Base-by-base conservation (phyloP, 2,888 invertebrate genomes). In the Euzetes globulus region DNA sequence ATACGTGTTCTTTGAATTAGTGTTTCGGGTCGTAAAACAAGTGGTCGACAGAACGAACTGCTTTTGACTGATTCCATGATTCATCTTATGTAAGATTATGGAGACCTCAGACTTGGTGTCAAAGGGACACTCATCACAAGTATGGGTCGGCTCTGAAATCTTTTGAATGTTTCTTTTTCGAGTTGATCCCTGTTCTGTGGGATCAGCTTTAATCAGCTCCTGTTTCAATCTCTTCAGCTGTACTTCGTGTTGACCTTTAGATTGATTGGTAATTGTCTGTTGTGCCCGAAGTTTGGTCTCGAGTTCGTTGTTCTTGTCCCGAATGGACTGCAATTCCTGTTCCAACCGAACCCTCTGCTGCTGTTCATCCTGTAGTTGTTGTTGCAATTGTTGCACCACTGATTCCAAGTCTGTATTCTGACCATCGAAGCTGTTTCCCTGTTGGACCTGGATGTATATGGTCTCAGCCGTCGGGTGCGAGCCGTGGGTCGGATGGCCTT, bases 41-140 rank as follows among this genome's bases (percentile, higher is more conserved):
- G 73, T 68, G 6, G 73, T 47, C 22, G 73, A 73, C 29, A 73
- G 29, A 13, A 73, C 41, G 27, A 50, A 73, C 19, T 73, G 73
- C 37, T 73, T 65, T 17, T 73, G 68, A 65, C 29, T 27, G 37
- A 73, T 73, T 19, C 41, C 37, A 25, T 73, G 73, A 22, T 73
- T 73, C 73, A 73, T 73, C 65, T 73, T 73, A 52, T 73, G 73
- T 50, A 73, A 19, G 15, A 73, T 73, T 2, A 73, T 37, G 3
- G 73, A 73, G n/a, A 73, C 73, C 17, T 73, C 65, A 6, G 73
- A 73, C 22, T 73, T 73, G n/a, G 73, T 52, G 17, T 70, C 37
- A 22, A 73, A 73, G 27, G 41, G 22, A 70, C 73, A 73, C 19
- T 73, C 73, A 68, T 73, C 73, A 25, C 73, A 73, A 15, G 33